A percentile compares a stretch with the other conserved stretches of the same genome.
Conservation (phyloP, 2,113 vertebrate species). For the Leucopternis melanops region DNA sequence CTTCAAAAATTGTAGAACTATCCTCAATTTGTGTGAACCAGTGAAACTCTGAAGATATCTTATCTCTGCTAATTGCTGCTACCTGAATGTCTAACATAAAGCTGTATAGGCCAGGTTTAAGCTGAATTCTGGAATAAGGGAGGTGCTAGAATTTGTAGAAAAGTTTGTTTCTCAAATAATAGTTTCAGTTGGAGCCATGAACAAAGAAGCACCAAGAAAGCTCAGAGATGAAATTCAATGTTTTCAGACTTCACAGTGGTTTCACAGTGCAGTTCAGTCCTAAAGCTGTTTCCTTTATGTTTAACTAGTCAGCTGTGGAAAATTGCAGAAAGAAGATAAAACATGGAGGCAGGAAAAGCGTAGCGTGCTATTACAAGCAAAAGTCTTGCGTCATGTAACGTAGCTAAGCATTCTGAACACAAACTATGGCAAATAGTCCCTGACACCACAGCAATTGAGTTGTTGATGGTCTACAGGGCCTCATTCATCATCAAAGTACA, state of each 20-base stretch:
- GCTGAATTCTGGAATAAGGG: background rate
- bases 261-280: background rate
- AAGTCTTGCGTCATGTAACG: background rate
- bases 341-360: background rate
- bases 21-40: background rate
- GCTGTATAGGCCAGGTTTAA: background rate
- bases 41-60: background rate
- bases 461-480: background rate
- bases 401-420: background rate
- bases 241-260: background rate
- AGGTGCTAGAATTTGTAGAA: background rate
- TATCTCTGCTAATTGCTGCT: background rate
- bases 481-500: background rate
- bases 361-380: background rate
- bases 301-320: background rate
- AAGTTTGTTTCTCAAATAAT: background rate
- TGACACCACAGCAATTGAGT: background rate
- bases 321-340: background rate
- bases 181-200: background rate
- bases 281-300: background rate
- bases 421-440: background rate
- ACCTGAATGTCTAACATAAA: background rate
- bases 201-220: background rate
- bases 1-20: background rate
- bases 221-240: background rate